A percentile compares a stretch with the other conserved stretches of the same genome.
Conservation (phyloP, 2,797 vertebrate species). For the Cetoscarus ocellatus region DNA sequence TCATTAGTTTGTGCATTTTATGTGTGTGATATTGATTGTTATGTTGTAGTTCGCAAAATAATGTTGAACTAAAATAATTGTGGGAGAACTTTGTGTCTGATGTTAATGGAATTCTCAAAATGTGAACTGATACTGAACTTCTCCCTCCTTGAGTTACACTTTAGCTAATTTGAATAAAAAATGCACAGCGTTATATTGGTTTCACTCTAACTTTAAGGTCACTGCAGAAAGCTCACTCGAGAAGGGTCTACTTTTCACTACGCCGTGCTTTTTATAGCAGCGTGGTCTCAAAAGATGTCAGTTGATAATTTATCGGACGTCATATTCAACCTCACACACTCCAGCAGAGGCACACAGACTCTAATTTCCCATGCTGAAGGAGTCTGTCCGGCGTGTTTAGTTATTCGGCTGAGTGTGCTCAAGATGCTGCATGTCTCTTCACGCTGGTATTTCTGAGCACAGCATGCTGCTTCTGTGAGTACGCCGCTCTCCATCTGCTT, state of each 20-base stretch:
- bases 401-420: constrained; percentile 82
- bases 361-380: constrained; percentile 54
- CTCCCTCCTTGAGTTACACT: constrained; percentile 29
- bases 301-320: constrained; percentile 46
- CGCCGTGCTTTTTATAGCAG: constrained; percentile 4
- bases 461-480: constrained; percentile 78
- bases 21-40: background rate
- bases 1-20: background rate
- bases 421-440: constrained; percentile 82
- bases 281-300: constrained; percentile 14
- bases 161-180: constrained; percentile 41
- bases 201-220: constrained; percentile 30
- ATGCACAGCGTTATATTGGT: constrained; percentile 10
- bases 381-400: constrained; percentile 68
- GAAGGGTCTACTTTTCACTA: constrained; percentile 16
- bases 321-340: constrained; percentile 36
- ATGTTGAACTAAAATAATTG: constrained; percentile 14
- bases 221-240: constrained; percentile 15
- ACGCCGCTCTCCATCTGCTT: constrained; percentile 81
- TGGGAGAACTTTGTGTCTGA: constrained; percentile 32
- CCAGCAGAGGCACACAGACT: constrained; percentile 46
- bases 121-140: constrained; percentile 23
- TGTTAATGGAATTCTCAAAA: constrained; percentile 33
- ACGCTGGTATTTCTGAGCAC: constrained; percentile 76
- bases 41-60: no score